These are phyloP conservation scores for Channa argus DNA, from an alignment of 2,113 vertebrate species.

Conservation along the genomic window DNA sequence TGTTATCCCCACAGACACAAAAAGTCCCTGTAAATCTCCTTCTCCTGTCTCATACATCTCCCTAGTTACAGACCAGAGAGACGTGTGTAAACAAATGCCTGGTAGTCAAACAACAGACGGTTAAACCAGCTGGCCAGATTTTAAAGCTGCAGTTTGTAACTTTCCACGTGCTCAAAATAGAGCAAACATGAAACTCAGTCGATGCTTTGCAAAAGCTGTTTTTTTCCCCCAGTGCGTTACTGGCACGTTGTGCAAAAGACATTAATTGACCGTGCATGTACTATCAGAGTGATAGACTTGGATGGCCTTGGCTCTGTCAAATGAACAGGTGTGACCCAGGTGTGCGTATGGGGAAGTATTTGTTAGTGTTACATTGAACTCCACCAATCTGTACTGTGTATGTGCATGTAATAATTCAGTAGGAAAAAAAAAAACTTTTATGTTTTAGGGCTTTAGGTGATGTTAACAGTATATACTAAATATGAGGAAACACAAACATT, in stretches of 20 bases:
- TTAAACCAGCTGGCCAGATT: constrained; percentile 38
- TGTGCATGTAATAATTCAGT: too few relatives aligned
- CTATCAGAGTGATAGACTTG: not conserved
- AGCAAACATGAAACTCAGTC: not conserved
- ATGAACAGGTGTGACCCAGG: constrained; percentile 19
- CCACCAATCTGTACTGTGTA: not conserved
- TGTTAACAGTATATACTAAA: not conserved
- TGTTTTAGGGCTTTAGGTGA: not conserved
- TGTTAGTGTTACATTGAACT: constrained; percentile 5
- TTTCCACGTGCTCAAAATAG: constrained; percentile 28
- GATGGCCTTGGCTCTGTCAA: constrained; percentile 3
- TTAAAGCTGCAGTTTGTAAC: constrained; percentile 18
- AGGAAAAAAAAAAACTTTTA: not conserved
- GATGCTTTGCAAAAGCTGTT: not conserved
- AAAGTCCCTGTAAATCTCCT: constrained; percentile 54
- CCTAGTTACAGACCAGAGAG: constrained; percentile 41
- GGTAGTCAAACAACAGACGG: constrained; percentile 40
- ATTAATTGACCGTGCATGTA: not conserved
- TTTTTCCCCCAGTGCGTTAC: too few relatives aligned
- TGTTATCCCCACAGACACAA: constrained; percentile 40
- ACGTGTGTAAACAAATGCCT: constrained; percentile 43
- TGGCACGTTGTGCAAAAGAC: not conserved
- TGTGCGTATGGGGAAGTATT: not conserved
- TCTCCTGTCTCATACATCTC: constrained; percentile 47
- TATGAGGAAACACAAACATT: not conserved